These are phyloP conservation scores for Campoplex capitator DNA, from an alignment of 2,888 invertebrate genomes.

Conservation along the genomic window DNA sequence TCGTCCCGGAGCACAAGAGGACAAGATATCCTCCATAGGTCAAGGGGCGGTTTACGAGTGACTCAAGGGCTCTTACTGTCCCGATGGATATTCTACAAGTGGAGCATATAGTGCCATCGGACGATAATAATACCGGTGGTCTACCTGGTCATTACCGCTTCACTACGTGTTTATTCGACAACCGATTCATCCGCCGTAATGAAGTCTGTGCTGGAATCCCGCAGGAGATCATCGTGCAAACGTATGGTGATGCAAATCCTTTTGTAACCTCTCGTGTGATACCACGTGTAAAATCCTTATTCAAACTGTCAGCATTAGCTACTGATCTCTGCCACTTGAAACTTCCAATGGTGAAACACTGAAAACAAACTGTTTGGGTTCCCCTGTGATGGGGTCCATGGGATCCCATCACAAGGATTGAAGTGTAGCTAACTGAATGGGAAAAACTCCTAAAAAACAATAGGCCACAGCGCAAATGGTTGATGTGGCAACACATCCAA, in stretches of 20 bases:
- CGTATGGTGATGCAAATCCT: background rate
- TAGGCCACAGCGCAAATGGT: background rate
- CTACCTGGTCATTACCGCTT: slow-evolving; percentile 68
- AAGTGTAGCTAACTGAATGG: background rate
- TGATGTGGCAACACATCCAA: background rate
- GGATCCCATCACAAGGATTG: background rate
- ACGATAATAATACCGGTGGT: slow-evolving; percentile 24
- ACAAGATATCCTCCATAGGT: slow-evolving; percentile 66
- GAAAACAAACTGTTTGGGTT: background rate
- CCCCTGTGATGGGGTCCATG: no score
- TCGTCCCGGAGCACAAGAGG: slow-evolving; percentile 31
- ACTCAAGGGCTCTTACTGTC: slow-evolving; percentile 72
- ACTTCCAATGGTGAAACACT: background rate
- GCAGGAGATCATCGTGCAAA: slow-evolving; percentile 23
- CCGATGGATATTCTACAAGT: slow-evolving; percentile 35
- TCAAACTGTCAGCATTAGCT: background rate
- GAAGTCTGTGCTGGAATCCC: slow-evolving; percentile 3
- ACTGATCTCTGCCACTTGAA: background rate
- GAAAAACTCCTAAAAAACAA: background rate
- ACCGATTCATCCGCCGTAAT: slow-evolving; percentile 18
- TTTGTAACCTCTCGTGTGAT: background rate
- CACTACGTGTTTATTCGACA: slow-evolving; percentile 76
- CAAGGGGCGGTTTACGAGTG: slow-evolving; percentile 77
- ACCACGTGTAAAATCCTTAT: background rate
- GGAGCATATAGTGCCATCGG: slow-evolving; percentile 6